Base-by-base conservation (phyloP, 2,888 invertebrate species). In the Andrena hattorfiana region DNA sequence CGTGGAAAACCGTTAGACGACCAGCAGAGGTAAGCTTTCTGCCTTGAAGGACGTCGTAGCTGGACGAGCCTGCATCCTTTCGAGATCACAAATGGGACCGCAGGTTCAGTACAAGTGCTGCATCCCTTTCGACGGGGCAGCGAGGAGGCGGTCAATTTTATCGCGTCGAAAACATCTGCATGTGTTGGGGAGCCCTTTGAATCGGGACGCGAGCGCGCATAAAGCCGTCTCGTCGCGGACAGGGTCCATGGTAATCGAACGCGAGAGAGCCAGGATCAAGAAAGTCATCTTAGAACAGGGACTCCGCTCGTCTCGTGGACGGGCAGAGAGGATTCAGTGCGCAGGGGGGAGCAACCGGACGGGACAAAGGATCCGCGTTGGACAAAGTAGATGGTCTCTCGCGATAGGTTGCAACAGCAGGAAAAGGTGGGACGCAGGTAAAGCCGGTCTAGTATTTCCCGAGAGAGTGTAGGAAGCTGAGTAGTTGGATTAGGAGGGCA, bases 381-480 rank as follows among this genome's bases (percentile, higher is more conserved):
- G 64, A 59, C 78, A 69, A 78, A 70, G 81, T 81, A 73, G 78
- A 78, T 81, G 78, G 66, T 80, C 86, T 59, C 60, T 67, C 10
- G 75, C 83, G 85, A 85, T 85, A 85, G 85, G 72, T 67, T 51
- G 75, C 60, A n/a, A n/a, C 26, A 60, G 64, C 35, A 59, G 59
- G 54, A 68, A 62, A 71, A 75, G 76, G 78, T 77, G 74, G 75
- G 62, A 67, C 75, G 49, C 66, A 83, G 85, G 85, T 85, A 88
- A 88, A 88, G 85, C 88, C 72, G 77, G 63, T 48, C 64, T 66
- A 70, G 81, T 88, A 88, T 88, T 88, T 88, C 88, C 88, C 86
- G 79, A 32, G 88, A 75, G 87, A 86, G 62, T 20, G 42, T 42
- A 49, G 77, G 59, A 70, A 49, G 66, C 59, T 56, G 79, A 60